Base-by-base conservation (phyloP, 2,888 invertebrate genomes). In the Anaspis maculata region DNA sequence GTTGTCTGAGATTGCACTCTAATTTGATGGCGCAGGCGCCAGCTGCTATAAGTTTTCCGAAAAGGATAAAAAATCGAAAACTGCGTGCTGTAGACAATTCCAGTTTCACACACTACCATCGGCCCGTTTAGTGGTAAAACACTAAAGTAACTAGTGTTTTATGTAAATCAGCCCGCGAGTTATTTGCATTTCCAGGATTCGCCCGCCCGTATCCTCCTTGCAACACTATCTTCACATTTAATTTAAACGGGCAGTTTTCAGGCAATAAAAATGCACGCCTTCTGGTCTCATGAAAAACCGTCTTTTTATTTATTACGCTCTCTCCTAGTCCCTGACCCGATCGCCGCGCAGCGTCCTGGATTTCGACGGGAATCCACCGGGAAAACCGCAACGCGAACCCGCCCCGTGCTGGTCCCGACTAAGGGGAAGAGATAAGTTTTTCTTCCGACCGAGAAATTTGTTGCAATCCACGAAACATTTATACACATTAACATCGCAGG, bases 231-330 rank as follows among this genome's bases (percentile, higher is more conserved):
- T 66, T 63, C 56, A 55, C 58, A 59, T 66, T 64, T 66, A 66
- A 66, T 66, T 66, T 64, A 66, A 66, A 65, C 61, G 62, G 60
- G 39, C 64, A 64, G 60, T 66, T 66, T 65, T 64, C 64, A 57
- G 61, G 64, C 61, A 64, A 66, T 66, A 66, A 66, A 66, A 66
- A 66, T 66, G 66, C 62, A 66, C 66, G 64, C 66, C 66, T 66
- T 64, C 63, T 66, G 64, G 59, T 60, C 60, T 56, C 61, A 56
- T 59, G 61, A 62, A 63, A 64, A 63, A 63, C 58, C 59, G 60
- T 61, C 61, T 63, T 65, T 66, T 64, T 66, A 65, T 66, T 65
- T 66, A 65, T 64, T 60, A 49, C 60, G 49, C 34, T 43, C n/a
- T n/a, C 25, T 34, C 30, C 14, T 38, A 49, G 35, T 48, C 35